These are phyloP conservation scores for Prolemur simus DNA, from an alignment of 2,113 vertebrate species.

Conservation along the genomic window DNA sequence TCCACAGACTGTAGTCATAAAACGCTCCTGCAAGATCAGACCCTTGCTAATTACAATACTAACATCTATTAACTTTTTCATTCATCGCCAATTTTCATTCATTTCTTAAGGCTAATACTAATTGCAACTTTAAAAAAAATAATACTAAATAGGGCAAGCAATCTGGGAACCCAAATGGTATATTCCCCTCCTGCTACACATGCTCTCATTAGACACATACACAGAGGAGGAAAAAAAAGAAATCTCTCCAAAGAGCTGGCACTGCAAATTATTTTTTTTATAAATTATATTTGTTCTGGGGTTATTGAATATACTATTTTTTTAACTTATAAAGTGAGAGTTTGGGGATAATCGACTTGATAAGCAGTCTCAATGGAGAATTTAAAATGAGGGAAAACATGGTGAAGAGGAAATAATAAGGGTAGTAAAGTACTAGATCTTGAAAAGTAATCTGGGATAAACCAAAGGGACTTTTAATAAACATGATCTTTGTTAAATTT, in stretches of 20 bases:
- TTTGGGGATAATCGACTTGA: constrained; percentile 66
- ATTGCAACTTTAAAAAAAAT: constrained; percentile 77
- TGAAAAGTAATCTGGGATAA: constrained; percentile 63
- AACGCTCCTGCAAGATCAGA: constrained; percentile 60
- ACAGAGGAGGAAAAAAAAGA: constrained; percentile 18
- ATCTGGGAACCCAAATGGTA: constrained; percentile 61
- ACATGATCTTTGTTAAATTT: constrained; percentile 63
- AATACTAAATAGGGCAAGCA: constrained; percentile 77
- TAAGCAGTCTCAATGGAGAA: constrained; percentile 66
- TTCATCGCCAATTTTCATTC: constrained; percentile 77
- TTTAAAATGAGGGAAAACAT: constrained; percentile 72
- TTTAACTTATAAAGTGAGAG: constrained; percentile 66
- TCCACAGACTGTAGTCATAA: constrained; percentile 47
- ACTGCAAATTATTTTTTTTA: constrained; percentile 62
- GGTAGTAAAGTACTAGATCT: constrained; percentile 55
- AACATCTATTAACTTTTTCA: constrained; percentile 79
- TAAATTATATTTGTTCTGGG: constrained; percentile 71
- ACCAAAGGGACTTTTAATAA: constrained; percentile 53
- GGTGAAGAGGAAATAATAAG: constrained; percentile 52
- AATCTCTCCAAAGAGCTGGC: constrained; percentile 52
- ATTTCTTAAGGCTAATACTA: constrained; percentile 80
- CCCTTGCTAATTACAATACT: constrained; percentile 73
- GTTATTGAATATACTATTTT: constrained; percentile 63
- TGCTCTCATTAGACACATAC: constrained; percentile 64
- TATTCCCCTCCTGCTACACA: constrained; percentile 53